phyloP scores from a whole-genome alignment of 2,888 invertebrate genomes.

The Endotricha flammealis region DNA sequence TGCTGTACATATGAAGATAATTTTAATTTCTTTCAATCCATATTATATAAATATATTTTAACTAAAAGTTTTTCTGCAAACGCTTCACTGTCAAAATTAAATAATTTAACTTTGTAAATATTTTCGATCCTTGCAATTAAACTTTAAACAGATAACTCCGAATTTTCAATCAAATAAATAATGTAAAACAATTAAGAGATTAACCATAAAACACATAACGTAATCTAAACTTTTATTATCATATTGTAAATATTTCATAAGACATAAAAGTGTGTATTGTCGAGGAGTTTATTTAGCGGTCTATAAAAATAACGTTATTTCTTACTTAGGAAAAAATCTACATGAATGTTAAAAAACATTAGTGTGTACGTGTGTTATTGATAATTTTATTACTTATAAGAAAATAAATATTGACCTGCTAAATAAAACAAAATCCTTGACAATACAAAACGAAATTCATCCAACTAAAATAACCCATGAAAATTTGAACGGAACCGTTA shows the following conservation, averaged over 20 bases:
- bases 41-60: constrained; percentile 1
- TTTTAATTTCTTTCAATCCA: constrained; percentile 12
- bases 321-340: no score
- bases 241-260: no score
- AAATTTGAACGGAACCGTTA: constrained; percentile 39
- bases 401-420: background rate
- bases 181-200: no score
- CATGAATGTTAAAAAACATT: background rate
- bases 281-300: no score
- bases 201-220: no score
- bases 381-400: no score
- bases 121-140: background rate
- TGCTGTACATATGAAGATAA: constrained; percentile 39
- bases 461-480: no score
- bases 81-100: background rate
- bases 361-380: background rate
- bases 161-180: background rate
- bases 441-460: no score
- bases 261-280: no score
- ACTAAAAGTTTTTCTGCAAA: background rate
- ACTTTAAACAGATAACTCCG: constrained; percentile 1
- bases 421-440: background rate
- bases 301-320: no score
- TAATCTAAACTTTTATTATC: no score
- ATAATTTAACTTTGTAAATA: constrained; percentile 6